phyloP scores from a whole-genome alignment of 2,113 vertebrate species.

The Syngnathoides biaculeatus region DNA sequence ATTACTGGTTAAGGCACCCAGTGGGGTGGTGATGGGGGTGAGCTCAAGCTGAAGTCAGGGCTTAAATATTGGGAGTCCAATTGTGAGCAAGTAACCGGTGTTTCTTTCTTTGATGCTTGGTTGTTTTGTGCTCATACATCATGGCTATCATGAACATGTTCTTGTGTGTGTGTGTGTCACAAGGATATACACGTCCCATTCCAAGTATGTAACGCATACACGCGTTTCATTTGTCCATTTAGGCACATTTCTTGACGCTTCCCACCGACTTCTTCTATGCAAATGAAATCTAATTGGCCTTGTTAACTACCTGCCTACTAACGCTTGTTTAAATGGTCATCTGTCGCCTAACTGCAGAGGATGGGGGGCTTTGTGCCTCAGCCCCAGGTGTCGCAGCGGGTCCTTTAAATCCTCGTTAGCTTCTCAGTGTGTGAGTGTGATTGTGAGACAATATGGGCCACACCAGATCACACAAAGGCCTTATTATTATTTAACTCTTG shows the following conservation, averaged over 20 bases:
- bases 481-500: constrained; percentile 54
- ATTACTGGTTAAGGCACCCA: constrained; percentile 70
- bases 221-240: constrained; percentile 42
- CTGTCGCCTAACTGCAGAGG: constrained; percentile 57
- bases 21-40: constrained; percentile 72
- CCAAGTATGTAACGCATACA: constrained; percentile 33
- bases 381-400: constrained; percentile 61
- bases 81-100: constrained; percentile 39
- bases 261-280: constrained; percentile 56
- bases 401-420: constrained; percentile 64
- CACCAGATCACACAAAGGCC: constrained; percentile 63
- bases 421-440: constrained; percentile 35
- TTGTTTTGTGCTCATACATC: constrained; percentile 17
- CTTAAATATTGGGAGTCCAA: constrained; percentile 44
- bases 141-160: not conserved
- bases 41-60: constrained; percentile 54
- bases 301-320: constrained; percentile 65
- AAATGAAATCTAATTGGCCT: constrained; percentile 54
- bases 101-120: constrained; percentile 32
- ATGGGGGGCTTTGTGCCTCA: constrained; percentile 49
- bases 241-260: constrained; percentile 34
- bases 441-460: constrained; percentile 53
- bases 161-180: constrained; percentile 20
- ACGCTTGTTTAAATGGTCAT: constrained; percentile 67
- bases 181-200: constrained; percentile 43